phyloP scores from a whole-genome alignment of 2,888 invertebrate species.

The Philaethria dido region DNA sequence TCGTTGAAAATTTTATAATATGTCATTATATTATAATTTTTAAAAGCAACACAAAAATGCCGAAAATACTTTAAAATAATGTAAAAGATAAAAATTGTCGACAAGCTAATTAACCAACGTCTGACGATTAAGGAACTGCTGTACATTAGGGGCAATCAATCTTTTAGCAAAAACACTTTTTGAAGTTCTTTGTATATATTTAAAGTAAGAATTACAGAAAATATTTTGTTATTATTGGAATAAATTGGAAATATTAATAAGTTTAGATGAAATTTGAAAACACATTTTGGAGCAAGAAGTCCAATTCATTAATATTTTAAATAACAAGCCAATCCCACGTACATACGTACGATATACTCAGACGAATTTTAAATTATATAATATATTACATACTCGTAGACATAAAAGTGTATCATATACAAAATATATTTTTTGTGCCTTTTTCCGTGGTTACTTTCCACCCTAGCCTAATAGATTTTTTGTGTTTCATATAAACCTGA shows the following conservation, averaged over 20 bases:
- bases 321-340: neutral
- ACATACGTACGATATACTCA: no score
- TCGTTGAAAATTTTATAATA: no score
- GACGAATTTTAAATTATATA: no score
- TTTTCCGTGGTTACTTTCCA: no score
- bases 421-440: no score
- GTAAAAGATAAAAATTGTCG: neutral
- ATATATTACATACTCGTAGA: no score
- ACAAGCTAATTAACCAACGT: conserved; percentile 27
- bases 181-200: conserved; percentile 13
- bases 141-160: conserved; percentile 29
- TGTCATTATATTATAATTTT: no score
- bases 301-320: neutral
- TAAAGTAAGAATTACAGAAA: neutral
- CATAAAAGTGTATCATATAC: no score
- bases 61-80: neutral
- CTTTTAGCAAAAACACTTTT: conserved; percentile 22
- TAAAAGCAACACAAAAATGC: no score
- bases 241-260: neutral
- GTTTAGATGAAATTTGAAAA: neutral
- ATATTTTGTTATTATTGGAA: neutral
- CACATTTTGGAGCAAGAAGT: neutral
- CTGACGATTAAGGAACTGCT: conserved; percentile 15
- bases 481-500: no score
- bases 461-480: no score